Evolutionary conservation across 2,888 invertebrate genomes (phyloP).

Genomic region (Ornithoptera alexandrae): DNA sequence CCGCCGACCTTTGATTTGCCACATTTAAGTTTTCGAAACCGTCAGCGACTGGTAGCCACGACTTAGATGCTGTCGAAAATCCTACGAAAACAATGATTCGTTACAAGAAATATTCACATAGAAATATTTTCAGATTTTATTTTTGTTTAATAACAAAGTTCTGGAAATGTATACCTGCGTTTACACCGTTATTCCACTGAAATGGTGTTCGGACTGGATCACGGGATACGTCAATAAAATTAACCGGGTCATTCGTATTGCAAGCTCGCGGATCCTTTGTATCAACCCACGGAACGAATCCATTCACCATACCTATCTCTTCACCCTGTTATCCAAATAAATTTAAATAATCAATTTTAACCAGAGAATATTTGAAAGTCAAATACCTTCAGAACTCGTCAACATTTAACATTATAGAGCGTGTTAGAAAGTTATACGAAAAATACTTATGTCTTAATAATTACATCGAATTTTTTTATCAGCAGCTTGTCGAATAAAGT

Average conservation of each 20-base stretch:
- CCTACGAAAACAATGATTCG: slow-evolving; percentile 53
- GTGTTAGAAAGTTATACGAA: neutral
- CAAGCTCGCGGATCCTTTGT: slow-evolving; percentile 80
- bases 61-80: slow-evolving; percentile 75
- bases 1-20: slow-evolving; percentile 67
- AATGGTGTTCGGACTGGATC: slow-evolving; percentile 90
- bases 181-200: slow-evolving; percentile 84
- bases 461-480: too few species aligned
- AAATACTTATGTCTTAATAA: too few species aligned
- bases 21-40: slow-evolving; percentile 81
- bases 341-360: neutral
- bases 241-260: slow-evolving; percentile 77
- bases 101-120: neutral
- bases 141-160: neutral
- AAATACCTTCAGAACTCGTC: neutral
- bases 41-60: slow-evolving; percentile 85
- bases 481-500: too few species aligned
- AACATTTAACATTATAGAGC: neutral
- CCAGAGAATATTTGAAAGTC: neutral
- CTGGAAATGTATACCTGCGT: slow-evolving; percentile 74
- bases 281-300: slow-evolving; percentile 76
- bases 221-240: slow-evolving; percentile 80
- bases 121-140: neutral
- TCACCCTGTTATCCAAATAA: slow-evolving; percentile 79
- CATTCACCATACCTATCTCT: slow-evolving; percentile 86